Percentiles rank a stretch among this genome's conserved stretches.
Conservation (phyloP, 2,888 invertebrate species). For the Lysandra coridon region DNA sequence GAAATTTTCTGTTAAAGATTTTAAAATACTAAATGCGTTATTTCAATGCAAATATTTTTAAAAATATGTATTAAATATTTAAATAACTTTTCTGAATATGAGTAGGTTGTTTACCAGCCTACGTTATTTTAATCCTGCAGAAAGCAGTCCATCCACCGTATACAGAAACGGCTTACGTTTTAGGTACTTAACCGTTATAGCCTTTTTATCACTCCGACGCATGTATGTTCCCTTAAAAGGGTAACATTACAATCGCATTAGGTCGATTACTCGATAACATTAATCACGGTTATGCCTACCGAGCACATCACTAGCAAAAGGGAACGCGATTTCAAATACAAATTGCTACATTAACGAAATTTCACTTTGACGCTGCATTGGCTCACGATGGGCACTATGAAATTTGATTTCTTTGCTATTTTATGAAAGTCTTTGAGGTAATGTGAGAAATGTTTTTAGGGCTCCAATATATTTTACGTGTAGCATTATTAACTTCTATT, state of each 20-base stretch:
- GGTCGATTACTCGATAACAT: slow-evolving; percentile 7
- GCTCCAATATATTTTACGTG: not conserved
- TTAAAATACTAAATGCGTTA: not conserved
- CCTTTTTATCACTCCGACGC: not conserved
- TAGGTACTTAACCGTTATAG: not conserved
- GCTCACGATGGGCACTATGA: slow-evolving; percentile 30
- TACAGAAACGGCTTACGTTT: not conserved
- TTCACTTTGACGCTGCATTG: slow-evolving; percentile 39
- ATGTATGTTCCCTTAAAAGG: slow-evolving; percentile 9
- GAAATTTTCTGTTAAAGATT: not conserved
- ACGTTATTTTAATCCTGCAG: not conserved
- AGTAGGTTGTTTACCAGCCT: not conserved
- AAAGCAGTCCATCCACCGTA: not conserved
- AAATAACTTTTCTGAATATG: not conserved
- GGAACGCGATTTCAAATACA: slow-evolving; percentile 38
- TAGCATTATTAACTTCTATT: not conserved
- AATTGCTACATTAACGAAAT: slow-evolving; percentile 41
- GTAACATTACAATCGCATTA: slow-evolving; percentile 17
- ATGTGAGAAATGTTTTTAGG: not conserved
- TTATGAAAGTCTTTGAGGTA: slow-evolving; percentile 31
- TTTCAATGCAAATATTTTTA: too few relatives aligned
- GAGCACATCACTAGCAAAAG: slow-evolving; percentile 34
- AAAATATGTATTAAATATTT: not conserved
- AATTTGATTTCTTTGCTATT: slow-evolving; percentile 32
- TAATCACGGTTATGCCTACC: not conserved